Conservation (phyloP, 2,113 vertebrate species). For the Rissa tridactyla region DNA sequence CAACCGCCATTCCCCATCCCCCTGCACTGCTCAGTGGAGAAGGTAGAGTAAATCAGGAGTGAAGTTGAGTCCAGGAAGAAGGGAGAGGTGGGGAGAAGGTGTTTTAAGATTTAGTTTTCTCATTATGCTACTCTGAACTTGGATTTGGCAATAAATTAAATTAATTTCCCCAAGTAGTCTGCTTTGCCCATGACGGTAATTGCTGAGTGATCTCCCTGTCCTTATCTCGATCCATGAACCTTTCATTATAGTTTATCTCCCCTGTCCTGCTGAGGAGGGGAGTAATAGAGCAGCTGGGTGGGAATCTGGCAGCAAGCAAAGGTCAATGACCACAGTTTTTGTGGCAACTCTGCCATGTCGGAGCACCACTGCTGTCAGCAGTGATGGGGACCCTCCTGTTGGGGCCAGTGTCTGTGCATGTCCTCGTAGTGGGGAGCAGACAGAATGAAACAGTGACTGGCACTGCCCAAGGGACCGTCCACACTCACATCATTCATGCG, state of each 20-base stretch:
- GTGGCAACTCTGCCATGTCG: background rate
- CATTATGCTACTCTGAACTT: background rate
- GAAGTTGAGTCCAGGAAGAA: background rate
- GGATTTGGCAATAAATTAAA: background rate
- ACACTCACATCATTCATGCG: rapidly evolving
- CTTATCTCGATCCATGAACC: background rate
- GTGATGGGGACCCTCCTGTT: background rate
- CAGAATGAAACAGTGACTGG: background rate
- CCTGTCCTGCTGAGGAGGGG: background rate
- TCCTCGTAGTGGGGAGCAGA: background rate
- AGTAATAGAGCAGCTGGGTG: background rate
- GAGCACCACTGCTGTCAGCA: background rate
- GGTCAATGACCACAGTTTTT: background rate
- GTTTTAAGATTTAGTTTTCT: background rate
- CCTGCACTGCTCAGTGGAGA: background rate
- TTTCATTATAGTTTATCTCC: background rate
- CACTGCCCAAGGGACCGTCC: background rate
- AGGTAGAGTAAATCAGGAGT: background rate
- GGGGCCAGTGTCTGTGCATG: background rate
- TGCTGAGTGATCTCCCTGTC: background rate
- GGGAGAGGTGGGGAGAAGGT: background rate
- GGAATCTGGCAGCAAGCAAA: background rate
- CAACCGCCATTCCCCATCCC: background rate
- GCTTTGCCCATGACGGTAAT: background rate
- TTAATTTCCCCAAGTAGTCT: background rate